These are phyloP conservation scores for Sebastiscus tertius DNA, from an alignment of 2,797 vertebrate species.

Conservation along the genomic window DNA sequence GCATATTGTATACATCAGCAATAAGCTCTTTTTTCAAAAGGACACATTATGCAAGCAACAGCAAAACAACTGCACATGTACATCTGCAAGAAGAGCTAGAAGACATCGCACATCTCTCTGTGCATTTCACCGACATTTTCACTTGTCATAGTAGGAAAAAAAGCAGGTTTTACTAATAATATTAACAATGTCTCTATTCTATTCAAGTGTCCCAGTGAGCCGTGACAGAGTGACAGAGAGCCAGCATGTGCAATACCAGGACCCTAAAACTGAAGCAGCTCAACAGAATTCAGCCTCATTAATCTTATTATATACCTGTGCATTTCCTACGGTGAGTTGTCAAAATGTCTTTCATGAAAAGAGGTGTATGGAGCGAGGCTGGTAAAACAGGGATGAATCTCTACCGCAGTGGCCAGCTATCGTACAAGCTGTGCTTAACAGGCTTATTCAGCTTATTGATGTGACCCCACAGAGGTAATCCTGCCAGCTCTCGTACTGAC, in stretches of 20 bases:
- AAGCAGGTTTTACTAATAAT: not conserved
- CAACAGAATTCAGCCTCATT: not conserved
- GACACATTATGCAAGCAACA: not conserved
- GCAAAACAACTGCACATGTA: not conserved
- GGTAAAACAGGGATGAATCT: slow-evolving; percentile 5
- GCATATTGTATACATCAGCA: not conserved
- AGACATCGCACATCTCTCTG: not conserved
- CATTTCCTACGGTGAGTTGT: not conserved
- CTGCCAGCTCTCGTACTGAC: slow-evolving; percentile 37
- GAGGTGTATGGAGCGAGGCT: not conserved
- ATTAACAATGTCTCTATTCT: not conserved
- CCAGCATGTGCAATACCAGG: not conserved
- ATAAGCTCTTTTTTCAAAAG: not conserved
- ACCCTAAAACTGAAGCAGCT: not conserved
- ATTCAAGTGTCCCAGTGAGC: not conserved
- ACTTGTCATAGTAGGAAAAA: not conserved
- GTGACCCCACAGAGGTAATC: slow-evolving; percentile 54
- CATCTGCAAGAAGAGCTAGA: not conserved
- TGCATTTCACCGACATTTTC: not conserved
- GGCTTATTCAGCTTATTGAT: slow-evolving; percentile 52
- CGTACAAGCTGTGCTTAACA: slow-evolving; percentile 38
- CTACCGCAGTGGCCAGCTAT: not conserved
- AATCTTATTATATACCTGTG: not conserved
- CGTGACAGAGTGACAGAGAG: not conserved
- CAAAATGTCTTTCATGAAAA: not conserved